A percentile compares a stretch with the other conserved stretches of the same genome.
Conservation (phyloP, 2,113 vertebrate genomes). For the Falco punctatus region DNA sequence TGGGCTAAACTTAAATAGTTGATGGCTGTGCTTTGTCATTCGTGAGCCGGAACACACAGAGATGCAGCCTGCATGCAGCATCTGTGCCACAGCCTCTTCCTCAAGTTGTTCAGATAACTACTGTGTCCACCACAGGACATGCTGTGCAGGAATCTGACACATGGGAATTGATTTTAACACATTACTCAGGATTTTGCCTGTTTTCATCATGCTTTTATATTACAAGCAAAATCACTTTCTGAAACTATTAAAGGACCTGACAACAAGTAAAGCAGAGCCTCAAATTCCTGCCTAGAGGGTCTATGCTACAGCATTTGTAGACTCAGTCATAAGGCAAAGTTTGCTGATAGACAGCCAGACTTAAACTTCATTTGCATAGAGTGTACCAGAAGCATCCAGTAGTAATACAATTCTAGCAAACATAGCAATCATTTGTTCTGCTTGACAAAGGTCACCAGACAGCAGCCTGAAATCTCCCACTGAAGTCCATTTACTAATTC, state of each 20-base stretch:
- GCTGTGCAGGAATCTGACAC: neutral
- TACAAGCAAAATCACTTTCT: neutral
- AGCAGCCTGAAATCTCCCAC: constrained; percentile 4
- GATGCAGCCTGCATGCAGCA: neutral
- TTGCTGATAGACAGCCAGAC: constrained; percentile 16
- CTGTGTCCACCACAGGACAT: neutral
- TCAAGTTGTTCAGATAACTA: neutral
- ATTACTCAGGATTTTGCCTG: neutral
- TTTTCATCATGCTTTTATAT: neutral
- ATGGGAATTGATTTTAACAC: neutral
- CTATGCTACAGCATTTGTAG: neutral
- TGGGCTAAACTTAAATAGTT: neutral
- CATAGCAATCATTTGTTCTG: constrained; percentile 40
- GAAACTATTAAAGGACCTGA: neutral
- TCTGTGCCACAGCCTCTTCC: neutral
- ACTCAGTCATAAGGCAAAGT: constrained; percentile 20
- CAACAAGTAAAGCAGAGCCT: constrained; percentile 7
- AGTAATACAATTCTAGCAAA: constrained; percentile 27
- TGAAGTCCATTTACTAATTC: neutral
- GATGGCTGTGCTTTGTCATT: neutral
- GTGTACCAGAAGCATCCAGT: constrained; percentile 42
- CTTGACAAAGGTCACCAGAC: constrained; percentile 39
- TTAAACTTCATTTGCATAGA: constrained; percentile 11
- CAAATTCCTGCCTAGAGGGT: neutral
- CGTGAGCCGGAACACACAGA: neutral